Conservation (phyloP, 2,888 invertebrate species). For the Taphrorychus bicolor region DNA sequence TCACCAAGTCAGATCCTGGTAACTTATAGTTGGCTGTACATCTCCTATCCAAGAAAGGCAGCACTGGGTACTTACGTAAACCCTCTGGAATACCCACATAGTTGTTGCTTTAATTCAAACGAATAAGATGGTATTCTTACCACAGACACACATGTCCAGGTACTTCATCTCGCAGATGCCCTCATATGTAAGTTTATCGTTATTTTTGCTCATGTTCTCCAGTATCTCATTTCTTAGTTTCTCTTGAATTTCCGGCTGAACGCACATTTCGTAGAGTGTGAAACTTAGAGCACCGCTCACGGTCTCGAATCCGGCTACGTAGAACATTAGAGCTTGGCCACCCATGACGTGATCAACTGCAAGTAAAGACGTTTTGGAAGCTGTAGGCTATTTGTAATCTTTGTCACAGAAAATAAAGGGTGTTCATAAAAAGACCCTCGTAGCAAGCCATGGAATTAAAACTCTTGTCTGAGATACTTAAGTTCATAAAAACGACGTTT, state of each 20-base stretch:
- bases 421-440: too few species aligned
- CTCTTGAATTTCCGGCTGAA: slow-evolving; percentile 63
- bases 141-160: slow-evolving; percentile 53
- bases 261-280: slow-evolving; percentile 64
- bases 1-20: slow-evolving; percentile 46
- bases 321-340: slow-evolving; percentile 56
- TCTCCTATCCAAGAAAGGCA: slow-evolving; percentile 50
- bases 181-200: slow-evolving; percentile 61
- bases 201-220: slow-evolving; percentile 57
- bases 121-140: too few species aligned
- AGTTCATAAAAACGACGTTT: too few species aligned
- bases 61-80: slow-evolving; percentile 57
- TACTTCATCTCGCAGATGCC: slow-evolving; percentile 64
- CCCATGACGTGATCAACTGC: background rate
- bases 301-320: slow-evolving; percentile 69
- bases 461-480: too few species aligned
- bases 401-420: too few species aligned
- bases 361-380: too few species aligned
- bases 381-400: too few species aligned
- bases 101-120: background rate
- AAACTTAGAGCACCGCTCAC: slow-evolving; percentile 66
- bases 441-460: too few species aligned
- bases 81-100: slow-evolving; percentile 51
- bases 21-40: slow-evolving; percentile 50
- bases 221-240: slow-evolving; percentile 62